A percentile compares a stretch with the other conserved stretches of the same genome.
Evolutionary conservation across 2,113 vertebrate species (phyloP).

Genomic region (Sterna hirundo): DNA sequence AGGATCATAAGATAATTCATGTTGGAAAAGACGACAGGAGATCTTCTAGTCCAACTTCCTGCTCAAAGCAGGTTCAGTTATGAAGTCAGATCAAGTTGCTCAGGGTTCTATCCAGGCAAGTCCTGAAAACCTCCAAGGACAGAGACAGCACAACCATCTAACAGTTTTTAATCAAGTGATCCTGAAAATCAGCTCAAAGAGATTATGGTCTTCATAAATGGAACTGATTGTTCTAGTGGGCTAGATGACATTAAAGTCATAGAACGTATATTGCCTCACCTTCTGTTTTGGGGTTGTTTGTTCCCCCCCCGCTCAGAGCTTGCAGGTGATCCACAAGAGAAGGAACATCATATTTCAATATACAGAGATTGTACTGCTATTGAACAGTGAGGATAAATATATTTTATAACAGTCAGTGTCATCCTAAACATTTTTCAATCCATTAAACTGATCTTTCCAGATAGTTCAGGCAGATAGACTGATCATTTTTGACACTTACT

Average conservation of each 20-base stretch:
- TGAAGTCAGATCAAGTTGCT: not conserved
- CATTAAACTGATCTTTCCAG: not conserved
- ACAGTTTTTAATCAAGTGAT: not conserved
- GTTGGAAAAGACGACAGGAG: not conserved
- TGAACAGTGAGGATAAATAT: not conserved
- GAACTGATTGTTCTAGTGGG: not conserved
- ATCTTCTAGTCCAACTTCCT: not conserved
- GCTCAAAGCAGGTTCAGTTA: not conserved
- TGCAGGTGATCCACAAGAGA: not conserved
- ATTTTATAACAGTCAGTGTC: not conserved
- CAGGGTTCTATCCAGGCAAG: not conserved
- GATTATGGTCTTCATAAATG: not conserved
- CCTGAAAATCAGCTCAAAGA: not conserved
- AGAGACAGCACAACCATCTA: not conserved
- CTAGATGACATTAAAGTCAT: not conserved
- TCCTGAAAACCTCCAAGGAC: not conserved
- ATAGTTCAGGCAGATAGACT: not conserved
- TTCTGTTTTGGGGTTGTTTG: too few species aligned
- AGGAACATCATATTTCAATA: not conserved
- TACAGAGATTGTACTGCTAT: not conserved
- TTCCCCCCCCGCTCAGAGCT: not conserved
- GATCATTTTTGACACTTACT: not conserved
- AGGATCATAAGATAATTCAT: not conserved
- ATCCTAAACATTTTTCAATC: not conserved
- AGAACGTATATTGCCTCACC: not conserved